These are phyloP conservation scores for Neosalanx taihuensis DNA, from an alignment of 2,797 vertebrate genomes.

Conservation along the genomic window DNA sequence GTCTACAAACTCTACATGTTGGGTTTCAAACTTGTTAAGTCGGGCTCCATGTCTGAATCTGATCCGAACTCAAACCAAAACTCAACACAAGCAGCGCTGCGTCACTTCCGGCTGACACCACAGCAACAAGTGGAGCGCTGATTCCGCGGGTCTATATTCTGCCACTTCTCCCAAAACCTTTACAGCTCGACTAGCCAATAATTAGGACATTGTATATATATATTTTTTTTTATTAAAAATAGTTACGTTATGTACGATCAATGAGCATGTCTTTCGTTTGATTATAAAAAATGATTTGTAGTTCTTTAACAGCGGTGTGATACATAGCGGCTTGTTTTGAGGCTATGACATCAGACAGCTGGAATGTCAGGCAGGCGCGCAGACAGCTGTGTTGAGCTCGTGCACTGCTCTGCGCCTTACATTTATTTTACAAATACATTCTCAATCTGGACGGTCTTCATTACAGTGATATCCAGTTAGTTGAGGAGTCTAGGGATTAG, in stretches of 20 bases:
- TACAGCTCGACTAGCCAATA: neutral
- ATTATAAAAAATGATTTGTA: slow-evolving; percentile 28
- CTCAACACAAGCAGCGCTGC: slow-evolving; percentile 55
- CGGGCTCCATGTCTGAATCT: slow-evolving; percentile 47
- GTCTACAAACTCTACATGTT: slow-evolving; percentile 9
- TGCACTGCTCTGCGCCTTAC: slow-evolving; percentile 49
- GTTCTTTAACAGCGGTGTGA: slow-evolving; percentile 61
- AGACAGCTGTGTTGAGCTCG: slow-evolving; percentile 63
- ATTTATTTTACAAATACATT: slow-evolving; percentile 7
- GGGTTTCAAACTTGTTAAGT: slow-evolving; percentile 36
- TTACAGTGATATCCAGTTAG: neutral
- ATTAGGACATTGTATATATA: neutral
- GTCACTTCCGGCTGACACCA: slow-evolving; percentile 81
- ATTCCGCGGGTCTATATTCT: slow-evolving; percentile 65
- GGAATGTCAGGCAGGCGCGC: slow-evolving; percentile 84
- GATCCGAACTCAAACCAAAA: slow-evolving; percentile 47
- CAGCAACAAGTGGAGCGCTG: slow-evolving; percentile 60
- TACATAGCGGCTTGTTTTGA: slow-evolving; percentile 54
- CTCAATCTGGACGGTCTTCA: neutral
- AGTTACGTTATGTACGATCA: neutral
- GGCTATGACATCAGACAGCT: slow-evolving; percentile 88
- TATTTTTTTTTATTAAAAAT: neutral
- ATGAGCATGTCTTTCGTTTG: neutral
- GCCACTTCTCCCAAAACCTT: neutral
- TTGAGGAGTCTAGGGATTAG: neutral